phyloP scores from a whole-genome alignment of 2,888 invertebrate genomes.

The Drosophila glabriapex region DNA sequence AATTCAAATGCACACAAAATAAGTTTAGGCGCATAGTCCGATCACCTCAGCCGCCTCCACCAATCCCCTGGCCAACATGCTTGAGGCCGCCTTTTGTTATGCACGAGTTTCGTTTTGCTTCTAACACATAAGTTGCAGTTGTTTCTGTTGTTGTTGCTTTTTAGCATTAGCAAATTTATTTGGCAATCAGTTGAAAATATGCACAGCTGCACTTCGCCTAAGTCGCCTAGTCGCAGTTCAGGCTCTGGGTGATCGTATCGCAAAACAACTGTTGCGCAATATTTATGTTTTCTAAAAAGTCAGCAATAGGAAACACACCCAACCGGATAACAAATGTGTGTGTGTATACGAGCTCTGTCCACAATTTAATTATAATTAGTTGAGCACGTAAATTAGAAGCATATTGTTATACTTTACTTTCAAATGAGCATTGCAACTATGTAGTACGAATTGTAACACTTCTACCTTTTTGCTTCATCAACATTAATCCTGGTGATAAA shows the following conservation, averaged over 20 bases:
- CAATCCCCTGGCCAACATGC: neutral
- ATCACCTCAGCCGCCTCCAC: neutral
- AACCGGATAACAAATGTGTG: neutral
- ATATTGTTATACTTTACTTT: constrained; percentile 8
- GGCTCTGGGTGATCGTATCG: constrained; percentile 64
- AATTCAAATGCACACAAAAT: constrained; percentile 79
- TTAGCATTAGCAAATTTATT: constrained; percentile 64
- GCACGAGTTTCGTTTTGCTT: constrained; percentile 68
- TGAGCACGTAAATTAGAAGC: constrained; percentile 37
- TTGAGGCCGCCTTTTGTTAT: constrained; percentile 59
- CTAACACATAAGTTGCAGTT: constrained; percentile 50
- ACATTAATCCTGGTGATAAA: neutral
- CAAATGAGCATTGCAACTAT: neutral
- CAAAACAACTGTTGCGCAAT: constrained; percentile 65
- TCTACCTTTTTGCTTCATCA: neutral
- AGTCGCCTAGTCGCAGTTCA: constrained; percentile 14
- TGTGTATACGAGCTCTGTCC: constrained; percentile 9
- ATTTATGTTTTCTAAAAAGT: constrained; percentile 55
- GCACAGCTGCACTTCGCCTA: constrained; percentile 68
- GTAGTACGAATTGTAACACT: neutral
- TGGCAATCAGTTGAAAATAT: constrained; percentile 71
- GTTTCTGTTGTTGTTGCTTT: constrained; percentile 24
- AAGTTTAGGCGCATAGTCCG: constrained; percentile 55
- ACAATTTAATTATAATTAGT: constrained; percentile 57
- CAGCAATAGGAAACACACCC: constrained; percentile 62